Base-by-base conservation (phyloP, 2,888 invertebrate genomes). In the Allophyes oxyacanthae region DNA sequence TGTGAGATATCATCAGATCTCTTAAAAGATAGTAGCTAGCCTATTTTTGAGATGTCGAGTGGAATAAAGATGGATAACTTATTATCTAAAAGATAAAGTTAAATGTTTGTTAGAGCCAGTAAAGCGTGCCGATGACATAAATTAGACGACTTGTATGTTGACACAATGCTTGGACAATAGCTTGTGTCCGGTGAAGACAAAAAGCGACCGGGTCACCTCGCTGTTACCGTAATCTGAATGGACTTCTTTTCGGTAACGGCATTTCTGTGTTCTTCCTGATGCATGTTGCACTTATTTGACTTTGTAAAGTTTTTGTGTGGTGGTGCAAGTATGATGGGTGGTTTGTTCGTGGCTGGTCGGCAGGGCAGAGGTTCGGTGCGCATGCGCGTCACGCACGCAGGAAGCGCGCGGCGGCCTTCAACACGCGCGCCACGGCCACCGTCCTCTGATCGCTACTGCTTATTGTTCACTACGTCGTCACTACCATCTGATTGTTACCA, bases 381-480 rank as follows among this genome's bases (percentile, higher is more conserved):
- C 85, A 93, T 92, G 90, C 93, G 73, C 81, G 85, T 90, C 94
- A 93, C 93, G 94, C 88, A 89, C 90, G 88, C 92, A 92, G 93
- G 94, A 93, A 93, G 90, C 88, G 84, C 72, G 67, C 75, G 71
- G 51, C 87, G 92, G 81, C 93, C 93, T 93, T 92, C 92, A 82
- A 61, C 84, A 84, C 82, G 85, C 89, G 84, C 87, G 82, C 87
- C 92, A 91, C 82, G 92, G 92, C 85, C 92, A 73, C 85, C 77
- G 79, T 79, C 80, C 83, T 80, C 84, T 71, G 77, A 77, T 74
- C 81, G 68, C 81, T 78, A 79, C 77, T 72, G 72, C 77, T 80
- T 84, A 90, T 90, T 91, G 91, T 90, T 86, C 81, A 82, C 70
- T 72, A 76, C 70, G 61, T 42, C 51, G 63, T 51, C 56, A 60